phyloP scores from a whole-genome alignment of 2,797 vertebrate species.

The Pagetopsis macropterus region DNA sequence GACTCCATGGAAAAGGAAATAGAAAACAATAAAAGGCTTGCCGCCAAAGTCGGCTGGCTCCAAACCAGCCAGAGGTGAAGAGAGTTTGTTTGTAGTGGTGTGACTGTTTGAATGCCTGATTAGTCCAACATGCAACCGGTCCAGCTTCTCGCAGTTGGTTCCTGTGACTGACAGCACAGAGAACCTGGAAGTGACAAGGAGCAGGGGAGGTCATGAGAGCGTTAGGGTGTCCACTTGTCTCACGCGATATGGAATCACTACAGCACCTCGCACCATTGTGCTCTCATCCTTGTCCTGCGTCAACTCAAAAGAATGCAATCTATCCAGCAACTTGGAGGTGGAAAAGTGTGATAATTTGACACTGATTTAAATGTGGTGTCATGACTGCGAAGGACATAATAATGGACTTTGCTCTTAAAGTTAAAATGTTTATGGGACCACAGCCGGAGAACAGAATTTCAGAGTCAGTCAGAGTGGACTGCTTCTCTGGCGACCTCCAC shows the following conservation, averaged over 20 bases:
- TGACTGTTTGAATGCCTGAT: conserved; percentile 71
- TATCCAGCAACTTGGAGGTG: conserved; percentile 65
- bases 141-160: conserved; percentile 43
- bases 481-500: conserved; percentile 31
- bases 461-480: conserved; percentile 52
- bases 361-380: conserved; percentile 72
- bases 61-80: conserved; percentile 50
- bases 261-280: conserved; percentile 49
- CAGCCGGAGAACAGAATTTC: conserved; percentile 50
- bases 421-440: conserved; percentile 57
- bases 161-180: conserved; percentile 61
- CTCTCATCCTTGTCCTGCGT: conserved; percentile 56
- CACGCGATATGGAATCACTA: conserved; percentile 72
- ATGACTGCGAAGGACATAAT: conserved; percentile 64
- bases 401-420: conserved; percentile 61
- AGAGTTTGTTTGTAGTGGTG: conserved; percentile 46
- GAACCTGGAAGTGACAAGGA: conserved; percentile 65
- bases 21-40: conserved; percentile 70
- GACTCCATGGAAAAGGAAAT: conserved; percentile 76
- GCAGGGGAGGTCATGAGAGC: conserved; percentile 54
- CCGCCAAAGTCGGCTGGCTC: conserved; percentile 58
- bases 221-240: conserved; percentile 67
- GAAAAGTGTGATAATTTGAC: conserved; percentile 69
- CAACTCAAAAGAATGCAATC: conserved; percentile 69
- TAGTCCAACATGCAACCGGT: conserved; percentile 69